Evolutionary conservation across 1,140 invertebrate genomes (phyloP), one percentile per base, ranked within the genome.

Genomic region (Drosophila mayri): DNA sequence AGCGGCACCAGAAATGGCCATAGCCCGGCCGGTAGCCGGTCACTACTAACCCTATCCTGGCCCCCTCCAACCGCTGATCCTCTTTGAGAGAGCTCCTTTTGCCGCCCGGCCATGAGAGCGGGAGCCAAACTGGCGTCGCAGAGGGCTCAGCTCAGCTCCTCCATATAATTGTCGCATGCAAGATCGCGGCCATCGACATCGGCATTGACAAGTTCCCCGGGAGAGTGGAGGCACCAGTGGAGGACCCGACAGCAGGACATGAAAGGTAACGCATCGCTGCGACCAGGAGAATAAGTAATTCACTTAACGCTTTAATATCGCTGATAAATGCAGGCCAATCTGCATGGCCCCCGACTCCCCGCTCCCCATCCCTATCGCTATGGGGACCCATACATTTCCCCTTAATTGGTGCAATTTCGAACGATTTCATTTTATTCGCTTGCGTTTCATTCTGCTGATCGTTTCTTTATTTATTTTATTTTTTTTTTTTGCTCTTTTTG

Each of bases 231-330:
- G 14, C 10, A 16, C 16, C n/a, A 18, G 25, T 25, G 25, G 46
- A 66, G 44, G 63, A 63, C 54, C 52, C 52, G 41, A 82, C 79
- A 67, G 72, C 58, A 68, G 68, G 87, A 83, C 82, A 80, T 81
- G 86, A 90, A 86, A 86, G 82, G 79, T 88, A 88, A 88, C 84
- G 84, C 84, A 88, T 83, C 83, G 81, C 67, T 65, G 78, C 63
- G 78, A 57, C 59, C 60, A 58, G 46, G 63, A 84, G 85, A 90
- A 90, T 90, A 90, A 90, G 85, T 90, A 91, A 91, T 91, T 91
- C 88, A 91, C 88, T 91, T 91, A 91, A 91, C 88, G 83, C 88
- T 91, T 91, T 91, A 91, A 91, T 91, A 91, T 91, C 88, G 72
- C 87, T 91, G 88, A 91, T 91, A 91, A 91, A 91, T 91, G 66